Evolutionary conservation across 2,113 vertebrate species (phyloP).

Genomic region (Paracanthobrama guichenoti): DNA sequence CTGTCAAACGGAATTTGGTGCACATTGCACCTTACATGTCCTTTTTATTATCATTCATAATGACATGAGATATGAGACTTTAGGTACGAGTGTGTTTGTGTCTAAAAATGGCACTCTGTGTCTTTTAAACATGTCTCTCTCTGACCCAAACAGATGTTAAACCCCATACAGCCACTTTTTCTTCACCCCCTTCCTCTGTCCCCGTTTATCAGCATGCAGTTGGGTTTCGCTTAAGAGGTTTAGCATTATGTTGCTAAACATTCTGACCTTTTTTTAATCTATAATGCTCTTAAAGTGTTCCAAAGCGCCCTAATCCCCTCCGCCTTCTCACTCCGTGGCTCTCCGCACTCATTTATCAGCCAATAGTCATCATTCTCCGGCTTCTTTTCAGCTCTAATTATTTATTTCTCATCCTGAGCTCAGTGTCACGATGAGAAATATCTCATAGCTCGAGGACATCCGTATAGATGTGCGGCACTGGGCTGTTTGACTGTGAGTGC

Average conservation of each 20-base stretch:
- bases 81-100: conserved; percentile 46
- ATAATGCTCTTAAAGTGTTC: conserved; percentile 83
- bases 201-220: conserved; percentile 57
- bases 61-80: conserved; percentile 30
- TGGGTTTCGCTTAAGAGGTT: conserved; percentile 82
- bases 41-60: not conserved
- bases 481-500: not conserved
- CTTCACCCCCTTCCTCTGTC: conserved; percentile 1
- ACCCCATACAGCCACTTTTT: conserved; percentile 51
- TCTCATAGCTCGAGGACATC: conserved; percentile 10
- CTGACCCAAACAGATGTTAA: conserved; percentile 73
- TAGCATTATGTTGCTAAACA: conserved; percentile 82
- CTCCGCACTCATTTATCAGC: conserved; percentile 74
- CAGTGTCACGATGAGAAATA: conserved; percentile 18
- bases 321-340: conserved; percentile 71
- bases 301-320: conserved; percentile 76
- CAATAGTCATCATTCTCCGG: conserved; percentile 58
- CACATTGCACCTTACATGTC: not conserved
- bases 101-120: conserved; percentile 17
- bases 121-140: conserved; percentile 51
- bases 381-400: conserved; percentile 59
- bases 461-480: not conserved
- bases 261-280: conserved; percentile 84
- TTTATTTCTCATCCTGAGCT: conserved; percentile 46
- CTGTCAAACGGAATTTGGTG: not conserved